Evolutionary conservation across 1,140 invertebrate genomes (phyloP).

Genomic region (Polyergus mexicanus): DNA sequence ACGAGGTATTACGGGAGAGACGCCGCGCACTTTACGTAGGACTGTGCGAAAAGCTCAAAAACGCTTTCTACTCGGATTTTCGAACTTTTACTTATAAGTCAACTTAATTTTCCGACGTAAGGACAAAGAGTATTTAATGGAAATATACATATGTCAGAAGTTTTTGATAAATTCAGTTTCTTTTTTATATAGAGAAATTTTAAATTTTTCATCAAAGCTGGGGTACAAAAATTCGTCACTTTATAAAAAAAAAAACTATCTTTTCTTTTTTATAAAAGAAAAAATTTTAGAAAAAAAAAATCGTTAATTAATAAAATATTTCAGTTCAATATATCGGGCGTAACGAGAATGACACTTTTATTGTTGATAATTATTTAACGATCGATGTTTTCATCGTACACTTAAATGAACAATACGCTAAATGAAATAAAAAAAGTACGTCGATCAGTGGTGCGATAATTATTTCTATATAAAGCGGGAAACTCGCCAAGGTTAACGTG

Average conservation of each 20-base stretch:
- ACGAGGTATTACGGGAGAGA: slow-evolving; percentile 36
- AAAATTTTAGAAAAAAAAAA: too few relatives aligned
- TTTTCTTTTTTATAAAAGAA: too few relatives aligned
- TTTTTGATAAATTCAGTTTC: too few relatives aligned
- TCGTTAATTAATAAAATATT: too few relatives aligned
- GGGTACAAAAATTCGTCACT: too few relatives aligned
- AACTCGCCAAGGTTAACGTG: slow-evolving; percentile 2
- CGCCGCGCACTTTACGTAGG: background rate
- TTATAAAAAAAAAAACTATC: too few relatives aligned
- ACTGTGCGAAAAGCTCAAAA: slow-evolving; percentile 11
- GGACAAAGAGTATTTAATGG: background rate
- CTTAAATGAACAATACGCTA: background rate
- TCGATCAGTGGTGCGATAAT: background rate
- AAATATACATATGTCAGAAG: background rate
- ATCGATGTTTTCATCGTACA: too few relatives aligned
- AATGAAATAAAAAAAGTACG: background rate
- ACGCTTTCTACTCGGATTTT: slow-evolving; percentile 6
- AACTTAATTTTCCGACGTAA: background rate
- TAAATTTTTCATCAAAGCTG: too few relatives aligned
- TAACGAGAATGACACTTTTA: too few relatives aligned
- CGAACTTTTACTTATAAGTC: background rate
- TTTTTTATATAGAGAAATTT: too few relatives aligned
- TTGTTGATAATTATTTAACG: too few relatives aligned
- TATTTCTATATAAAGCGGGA: background rate
- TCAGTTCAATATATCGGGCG: too few relatives aligned